Evolutionary conservation across 2,888 invertebrate genomes (phyloP), one percentile per base, ranked within the genome.

Genomic region (Scaptomyza tumidula): DNA sequence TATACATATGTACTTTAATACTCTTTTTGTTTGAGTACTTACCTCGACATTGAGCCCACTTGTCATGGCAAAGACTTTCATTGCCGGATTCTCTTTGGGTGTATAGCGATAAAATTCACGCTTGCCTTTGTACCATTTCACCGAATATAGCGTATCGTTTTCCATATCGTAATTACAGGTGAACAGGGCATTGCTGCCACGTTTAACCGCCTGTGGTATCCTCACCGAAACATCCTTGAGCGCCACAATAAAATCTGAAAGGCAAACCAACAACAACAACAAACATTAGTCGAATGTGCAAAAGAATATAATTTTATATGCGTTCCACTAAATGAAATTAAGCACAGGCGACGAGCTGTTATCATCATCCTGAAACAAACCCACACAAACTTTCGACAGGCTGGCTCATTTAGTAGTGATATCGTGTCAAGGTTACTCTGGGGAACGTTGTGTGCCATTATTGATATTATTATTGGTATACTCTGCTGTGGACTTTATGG

Each of bases 91-190:
- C 84, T 96, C 96, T 87, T 94, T 94, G 0, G 97, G 97, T 6
- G 96, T 95, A 89, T 94, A 97, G 83, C 97, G 94, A 93, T 96
- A 97, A 93, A 97, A 97, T 93, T 97, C 97, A 86, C 95, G 94
- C 87, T 93, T 94, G 14, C 97, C 97, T 73, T 97, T 94, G 92
- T 97, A 97, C 97, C 97, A 97, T 93, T 97, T 97, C 61, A 97
- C 96, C 16, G 96, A 95, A 93, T 97, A 97, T 61, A 97, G 93
- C 14, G 95, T 95, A 53, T 95, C 95, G 27, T 94, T 95, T 91
- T 97, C 95, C 93, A 97, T 94, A 91, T 97, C 96, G 90, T 97
- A 95, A 84, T 94, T 94, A 92, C 97, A 97, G 86, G 93, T 93
- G 90, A 96, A 93, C 80, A 93, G 93, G 41, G 95, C 95, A 80